Evolutionary conservation across 2,888 invertebrate species (phyloP).

Genomic region (Limenitis camilla): DNA sequence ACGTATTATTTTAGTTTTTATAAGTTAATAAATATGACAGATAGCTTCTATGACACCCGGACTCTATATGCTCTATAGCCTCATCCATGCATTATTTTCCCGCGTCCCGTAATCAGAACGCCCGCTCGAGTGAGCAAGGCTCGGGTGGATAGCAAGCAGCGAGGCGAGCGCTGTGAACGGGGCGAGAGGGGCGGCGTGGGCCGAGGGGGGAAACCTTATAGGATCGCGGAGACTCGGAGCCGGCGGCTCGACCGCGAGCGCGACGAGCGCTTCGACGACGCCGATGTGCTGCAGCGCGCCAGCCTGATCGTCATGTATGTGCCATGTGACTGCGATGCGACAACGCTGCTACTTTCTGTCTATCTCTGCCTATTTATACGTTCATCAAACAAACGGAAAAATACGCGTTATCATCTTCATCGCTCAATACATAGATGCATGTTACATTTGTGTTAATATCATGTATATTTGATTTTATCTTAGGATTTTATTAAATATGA

Average conservation of each 20-base stretch:
- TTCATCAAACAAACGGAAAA: slow-evolving; percentile 20
- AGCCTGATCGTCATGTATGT: slow-evolving; percentile 92
- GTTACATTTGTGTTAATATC: background rate
- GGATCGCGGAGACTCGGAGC: slow-evolving; percentile 64
- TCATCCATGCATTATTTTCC: slow-evolving; percentile 32
- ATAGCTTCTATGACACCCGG: background rate
- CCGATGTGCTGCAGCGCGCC: slow-evolving; percentile 88
- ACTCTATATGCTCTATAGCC: background rate
- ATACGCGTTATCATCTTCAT: background rate
- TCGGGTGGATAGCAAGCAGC: slow-evolving; percentile 42
- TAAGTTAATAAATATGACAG: too few species aligned
- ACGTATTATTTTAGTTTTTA: too few species aligned
- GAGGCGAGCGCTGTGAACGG: slow-evolving; percentile 44
- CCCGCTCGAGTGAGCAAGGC: background rate
- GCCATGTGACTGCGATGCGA: slow-evolving; percentile 26
- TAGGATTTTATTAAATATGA: slow-evolving; percentile 2
- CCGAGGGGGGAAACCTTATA: slow-evolving; percentile 56
- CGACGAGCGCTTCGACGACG: slow-evolving; percentile 81
- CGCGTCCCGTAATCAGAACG: slow-evolving; percentile 10
- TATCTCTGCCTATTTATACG: background rate
- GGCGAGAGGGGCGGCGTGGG: slow-evolving; percentile 34
- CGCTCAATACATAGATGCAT: slow-evolving; percentile 5
- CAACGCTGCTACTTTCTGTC: slow-evolving; percentile 6
- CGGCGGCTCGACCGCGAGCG: slow-evolving; percentile 71
- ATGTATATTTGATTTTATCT: background rate